Evolutionary conservation across 2,113 vertebrate genomes (phyloP).

Genomic region (Diphyllodes magnificus): DNA sequence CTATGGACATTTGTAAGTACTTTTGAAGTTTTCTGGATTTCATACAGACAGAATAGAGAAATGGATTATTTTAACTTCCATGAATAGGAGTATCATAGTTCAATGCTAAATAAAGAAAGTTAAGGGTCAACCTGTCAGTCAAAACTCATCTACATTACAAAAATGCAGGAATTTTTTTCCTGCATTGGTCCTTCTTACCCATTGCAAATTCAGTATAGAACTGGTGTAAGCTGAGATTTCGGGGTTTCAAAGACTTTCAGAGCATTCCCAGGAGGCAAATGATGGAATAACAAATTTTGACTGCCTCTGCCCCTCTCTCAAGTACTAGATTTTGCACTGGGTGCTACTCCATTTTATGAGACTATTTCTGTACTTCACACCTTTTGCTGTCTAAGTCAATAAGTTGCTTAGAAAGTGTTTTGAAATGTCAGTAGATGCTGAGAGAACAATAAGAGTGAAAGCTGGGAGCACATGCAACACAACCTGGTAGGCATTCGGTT

Average conservation of each 20-base stretch:
- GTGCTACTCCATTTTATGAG: not conserved
- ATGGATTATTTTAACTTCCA: slow-evolving; percentile 32
- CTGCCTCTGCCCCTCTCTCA: not conserved
- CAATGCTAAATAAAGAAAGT: slow-evolving; percentile 5
- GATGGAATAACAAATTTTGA: not conserved
- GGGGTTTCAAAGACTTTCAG: not conserved
- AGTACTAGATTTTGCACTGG: not conserved
- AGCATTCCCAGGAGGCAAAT: not conserved
- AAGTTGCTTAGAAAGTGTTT: not conserved
- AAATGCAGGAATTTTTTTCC: not conserved
- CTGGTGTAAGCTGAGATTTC: not conserved
- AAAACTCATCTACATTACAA: slow-evolving; percentile 20
- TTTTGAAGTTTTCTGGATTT: slow-evolving; percentile 12
- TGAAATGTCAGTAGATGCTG: not conserved
- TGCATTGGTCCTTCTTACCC: not conserved
- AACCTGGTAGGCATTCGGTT: not conserved
- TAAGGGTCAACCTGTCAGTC: slow-evolving; percentile 27
- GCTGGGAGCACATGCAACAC: not conserved
- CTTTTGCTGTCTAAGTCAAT: not conserved
- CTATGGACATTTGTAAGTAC: not conserved
- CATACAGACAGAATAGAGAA: not conserved
- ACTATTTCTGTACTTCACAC: not conserved
- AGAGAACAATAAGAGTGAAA: not conserved
- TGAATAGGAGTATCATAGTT: not conserved
- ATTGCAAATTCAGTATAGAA: not conserved